Base-by-base conservation (phyloP, 1,140 invertebrate species). In the Hormaphis cornu region DNA sequence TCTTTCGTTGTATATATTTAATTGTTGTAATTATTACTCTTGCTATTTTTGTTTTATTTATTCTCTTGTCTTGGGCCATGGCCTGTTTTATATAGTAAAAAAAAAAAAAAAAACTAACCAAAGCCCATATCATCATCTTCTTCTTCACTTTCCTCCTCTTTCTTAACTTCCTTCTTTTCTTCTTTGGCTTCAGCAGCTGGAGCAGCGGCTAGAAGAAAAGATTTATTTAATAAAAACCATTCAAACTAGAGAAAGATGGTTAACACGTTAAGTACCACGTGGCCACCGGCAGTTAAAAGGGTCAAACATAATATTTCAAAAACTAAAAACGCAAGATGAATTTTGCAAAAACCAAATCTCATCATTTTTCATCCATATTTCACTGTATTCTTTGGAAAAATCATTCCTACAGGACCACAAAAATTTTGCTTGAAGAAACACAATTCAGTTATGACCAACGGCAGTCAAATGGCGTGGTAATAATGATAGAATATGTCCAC, bases 61-160 rank as follows among this genome's bases (percentile, higher is more conserved):
- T n/a, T n/a, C n/a, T n/a, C n/a, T n/a, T n/a, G n/a, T n/a, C n/a
- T n/a, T n/a, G n/a, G n/a, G n/a, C n/a, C n/a, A n/a, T n/a, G n/a
- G n/a, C n/a, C n/a, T n/a, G n/a, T n/a, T n/a, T n/a, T n/a, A n/a
- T 37, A 12, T 42, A 24, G 22, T 20, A 22, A 35, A 40, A 14
- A 14, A 61, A 22, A 26, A 3, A 66, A 28, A 9, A 53, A 35
- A 3, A 71, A 79, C 81, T 81, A 80, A 87, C 89, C 90, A 79
- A 97, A 95, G 77, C 93, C 93, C 92, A 97, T 95, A 76, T 95
- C 93, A 77, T 96, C 93, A 58, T 87, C 88, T 80, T 91, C 90
- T 77, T 88, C 85, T 72, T 87, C 87, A 28, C 83, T 81, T 82
- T 90, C 89, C 75, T 88, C 86, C 78, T 89, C 87, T 75, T 86